Base-by-base conservation (phyloP, 2,888 invertebrate species). In the Euzophera pinguis region DNA sequence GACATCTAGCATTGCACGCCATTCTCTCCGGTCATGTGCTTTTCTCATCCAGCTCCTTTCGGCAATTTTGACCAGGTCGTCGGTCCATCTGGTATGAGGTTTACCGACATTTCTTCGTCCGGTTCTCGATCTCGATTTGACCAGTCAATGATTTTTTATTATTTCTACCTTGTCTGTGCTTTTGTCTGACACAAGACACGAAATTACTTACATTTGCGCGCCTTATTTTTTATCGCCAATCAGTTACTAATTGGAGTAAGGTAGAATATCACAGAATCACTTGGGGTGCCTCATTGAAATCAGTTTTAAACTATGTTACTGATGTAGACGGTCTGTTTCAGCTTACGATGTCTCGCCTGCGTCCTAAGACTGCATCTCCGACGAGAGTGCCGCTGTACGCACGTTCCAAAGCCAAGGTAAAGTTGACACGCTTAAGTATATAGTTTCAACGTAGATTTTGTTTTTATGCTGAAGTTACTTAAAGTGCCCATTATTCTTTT, bases 261-360 rank as follows among this genome's bases (percentile, higher is more conserved):
- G 53, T 53, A 54, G 54, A 22, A 47, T 9, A 27, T 37, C 35
- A 39, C 34, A 27, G 45, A 52, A 56, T 50, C 35, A 50, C 35
- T 35, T 39, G 8, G 32, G 17, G 38, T 42, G 12, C 53, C 14
- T 50, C 50, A 53, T 59, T 45, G 56, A 57, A 53, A 56, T 59
- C 58, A 50, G 51, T 54, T 50, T 12, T 45, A 10, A 47, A 53
- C 35, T 50, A n/a, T 47, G n/a, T 47, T 53, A 32, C 37, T 45
- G 12, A n/a, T 5, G 5, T 13, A 8, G 13, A 14, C 1, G 5
- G 7, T 16, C 27, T 53, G 14, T 81, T 81, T 14, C 79, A 89
- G 89, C 58, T 89, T 53, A 83, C 87, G 42, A 81, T 80, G 84
- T 84, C 87, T 1, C 81, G 89, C 3, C 65, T 89, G 39, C 83